These are phyloP conservation scores for Genyomyrus donnyi DNA, from an alignment of 2,113 vertebrate species.

Conservation along the genomic window DNA sequence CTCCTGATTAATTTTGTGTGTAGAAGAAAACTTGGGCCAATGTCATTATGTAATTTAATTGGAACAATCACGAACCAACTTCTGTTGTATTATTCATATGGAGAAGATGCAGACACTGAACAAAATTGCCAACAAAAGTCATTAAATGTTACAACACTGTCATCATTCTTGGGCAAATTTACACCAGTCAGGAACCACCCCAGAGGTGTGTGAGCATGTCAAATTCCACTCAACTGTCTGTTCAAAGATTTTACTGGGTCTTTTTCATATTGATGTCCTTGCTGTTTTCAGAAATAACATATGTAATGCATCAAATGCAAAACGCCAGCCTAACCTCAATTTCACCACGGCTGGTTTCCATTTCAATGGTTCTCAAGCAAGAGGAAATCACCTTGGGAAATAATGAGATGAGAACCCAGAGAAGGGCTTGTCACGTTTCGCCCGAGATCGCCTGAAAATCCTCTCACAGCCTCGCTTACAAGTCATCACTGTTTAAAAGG, in stretches of 20 bases:
- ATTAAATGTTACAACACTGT: neutral
- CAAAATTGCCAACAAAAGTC: neutral
- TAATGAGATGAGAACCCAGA: neutral
- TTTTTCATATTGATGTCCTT: neutral
- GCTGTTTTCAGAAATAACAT: neutral
- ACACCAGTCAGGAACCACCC: neutral
- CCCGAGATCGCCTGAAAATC: neutral
- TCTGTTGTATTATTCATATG: neutral
- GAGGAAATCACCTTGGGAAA: constrained; percentile 39
- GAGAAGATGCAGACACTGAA: neutral
- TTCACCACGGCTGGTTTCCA: constrained; percentile 50
- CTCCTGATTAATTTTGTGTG: neutral
- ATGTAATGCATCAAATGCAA: neutral
- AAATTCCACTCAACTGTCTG: neutral
- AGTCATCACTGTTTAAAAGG: constrained; percentile 8
- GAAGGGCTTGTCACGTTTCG: neutral
- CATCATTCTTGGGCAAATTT: neutral
- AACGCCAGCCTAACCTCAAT: constrained; percentile 39
- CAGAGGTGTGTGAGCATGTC: neutral
- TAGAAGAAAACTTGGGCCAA: neutral
- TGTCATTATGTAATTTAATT: constrained; percentile 8
- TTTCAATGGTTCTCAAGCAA: constrained; percentile 45
- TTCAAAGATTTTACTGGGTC: neutral
- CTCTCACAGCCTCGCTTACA: neutral
- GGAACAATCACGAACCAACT: neutral